Base-by-base conservation (phyloP, 2,888 invertebrate species). In the Priapulus caudatus region DNA sequence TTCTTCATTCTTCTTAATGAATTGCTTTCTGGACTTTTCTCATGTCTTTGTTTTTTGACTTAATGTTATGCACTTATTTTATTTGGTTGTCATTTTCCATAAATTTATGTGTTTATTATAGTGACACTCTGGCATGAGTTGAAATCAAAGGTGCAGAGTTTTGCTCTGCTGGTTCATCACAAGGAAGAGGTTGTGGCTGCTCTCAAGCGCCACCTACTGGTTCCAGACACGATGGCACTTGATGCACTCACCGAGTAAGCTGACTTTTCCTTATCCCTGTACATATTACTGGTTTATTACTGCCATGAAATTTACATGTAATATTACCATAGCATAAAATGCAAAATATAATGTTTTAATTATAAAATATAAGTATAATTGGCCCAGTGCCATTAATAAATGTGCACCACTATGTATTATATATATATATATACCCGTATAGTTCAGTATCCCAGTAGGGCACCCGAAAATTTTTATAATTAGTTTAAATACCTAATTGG, bases 211-310 rank as follows among this genome's bases (percentile, higher is more conserved):
- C 84, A 86, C 72, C 73, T 93, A 52, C 75, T 79, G 50, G 74
- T 80, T 33, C 82, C 81, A 58, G 81, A 87, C 63, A 77, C 79
- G 45, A 69, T 86, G 53, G 86, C 82, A 47, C 67, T 88, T 48
- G 85, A 88, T 65, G 83, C 91, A 3, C 72, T 90, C 58, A 72
- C 92, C 50, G 90, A 91, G 86, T 88, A 77, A 81, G 84, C 79
- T 16, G 58, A 53, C 20, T 5, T 20, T 18, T 52, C 48, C 45
- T 52, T 52, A n/a, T 46, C 48, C 44, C 46, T 16, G 15, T 21
- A 51, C 44, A 33, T 16, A 20, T 51, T 23, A 3, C 20, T n/a
- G n/a, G n/a, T n/a, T n/a, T n/a, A n/a, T n/a, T n/a, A n/a, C n/a
- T n/a, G n/a, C n/a, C n/a, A n/a, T n/a, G n/a, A n/a, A n/a, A n/a